These are phyloP conservation scores for Galerucella nymphaeae DNA, from an alignment of 2,888 invertebrate species.

Conservation along the genomic window DNA sequence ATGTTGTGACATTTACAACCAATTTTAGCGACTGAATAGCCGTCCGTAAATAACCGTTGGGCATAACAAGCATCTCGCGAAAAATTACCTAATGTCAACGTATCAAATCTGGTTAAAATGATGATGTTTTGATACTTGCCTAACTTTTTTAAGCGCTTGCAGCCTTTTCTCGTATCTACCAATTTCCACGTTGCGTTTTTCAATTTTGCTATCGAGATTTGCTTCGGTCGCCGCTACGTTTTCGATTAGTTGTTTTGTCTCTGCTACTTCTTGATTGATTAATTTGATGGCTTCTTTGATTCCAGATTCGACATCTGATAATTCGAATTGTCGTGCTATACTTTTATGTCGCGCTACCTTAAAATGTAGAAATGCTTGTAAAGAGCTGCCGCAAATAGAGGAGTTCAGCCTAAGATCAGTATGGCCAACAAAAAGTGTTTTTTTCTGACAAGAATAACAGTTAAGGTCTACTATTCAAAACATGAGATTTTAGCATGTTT, in stretches of 20 bases:
- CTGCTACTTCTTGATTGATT: constrained; percentile 76
- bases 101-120: background rate
- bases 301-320: constrained; percentile 81
- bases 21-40: too few relatives aligned
- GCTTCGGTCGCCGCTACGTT: constrained; percentile 90
- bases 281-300: constrained; percentile 80
- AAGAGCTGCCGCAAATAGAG: too few relatives aligned
- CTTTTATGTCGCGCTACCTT: constrained; percentile 83
- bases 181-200: constrained; percentile 88
- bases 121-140: constrained; percentile 65
- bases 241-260: constrained; percentile 81
- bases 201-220: constrained; percentile 90
- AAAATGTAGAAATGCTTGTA: constrained; percentile 40
- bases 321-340: constrained; percentile 85
- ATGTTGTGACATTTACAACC: too few relatives aligned
- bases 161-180: constrained; percentile 93
- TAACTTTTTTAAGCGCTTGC: constrained; percentile 93
- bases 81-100: background rate
- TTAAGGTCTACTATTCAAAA: too few relatives aligned
- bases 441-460: too few relatives aligned
- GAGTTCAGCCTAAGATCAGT: too few relatives aligned
- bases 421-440: too few relatives aligned
- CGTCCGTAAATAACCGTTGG: too few relatives aligned
- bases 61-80: too few relatives aligned
- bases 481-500: too few relatives aligned